Evolutionary conservation across 2,113 vertebrate genomes (phyloP), one percentile per base, ranked within the genome.

Genomic region (Silurus asotus): DNA sequence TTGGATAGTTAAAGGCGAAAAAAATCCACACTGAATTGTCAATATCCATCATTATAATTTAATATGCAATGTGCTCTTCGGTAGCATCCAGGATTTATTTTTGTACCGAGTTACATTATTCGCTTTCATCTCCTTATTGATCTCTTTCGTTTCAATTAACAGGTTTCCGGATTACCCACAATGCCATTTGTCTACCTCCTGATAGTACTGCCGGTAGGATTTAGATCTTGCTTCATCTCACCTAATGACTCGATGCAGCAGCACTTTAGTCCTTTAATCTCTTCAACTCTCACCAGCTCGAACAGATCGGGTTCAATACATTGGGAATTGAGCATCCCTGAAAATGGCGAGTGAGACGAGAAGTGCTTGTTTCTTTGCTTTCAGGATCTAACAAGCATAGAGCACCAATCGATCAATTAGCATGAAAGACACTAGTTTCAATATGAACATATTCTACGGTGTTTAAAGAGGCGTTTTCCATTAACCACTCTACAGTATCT

Each of bases 191-290:
- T n/a, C 78, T 62, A 61, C 8, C 37, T 45, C 48, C 51, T 56
- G n/a, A 77, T 8, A 58, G 53, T 58, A 7, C 2, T 25, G 55
- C 76, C 76, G 55, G 74, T 55, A 5, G 72, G 19, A 49, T 51
- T 45, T 74, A 20, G 70, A 74, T 8, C 45, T 74, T 51, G 19
- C 17, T 49, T 75, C 45, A 20, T 51, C 70, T 10, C 70, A 23
- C 48, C 48, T 75, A 20, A 51, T 51, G 4, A 72, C 37, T 19
- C 11, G 1, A 69, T 48, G 69, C 37, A 48, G 17, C 15, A 72
- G 69, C 37, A 72, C 72, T 75, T 37, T 49, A 49, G 15, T 74
- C 15, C 51, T 77, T 78, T 58, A 78, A 78, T 58, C 53, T 58
- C 23, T 28, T 14, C n/a, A 78, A 1, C 76, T n/a, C 53, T 56